A percentile compares a stretch with the other conserved stretches of the same genome.
Evolutionary conservation across 2,113 vertebrate species (phyloP).

Genomic region (Tapirus terrestris): DNA sequence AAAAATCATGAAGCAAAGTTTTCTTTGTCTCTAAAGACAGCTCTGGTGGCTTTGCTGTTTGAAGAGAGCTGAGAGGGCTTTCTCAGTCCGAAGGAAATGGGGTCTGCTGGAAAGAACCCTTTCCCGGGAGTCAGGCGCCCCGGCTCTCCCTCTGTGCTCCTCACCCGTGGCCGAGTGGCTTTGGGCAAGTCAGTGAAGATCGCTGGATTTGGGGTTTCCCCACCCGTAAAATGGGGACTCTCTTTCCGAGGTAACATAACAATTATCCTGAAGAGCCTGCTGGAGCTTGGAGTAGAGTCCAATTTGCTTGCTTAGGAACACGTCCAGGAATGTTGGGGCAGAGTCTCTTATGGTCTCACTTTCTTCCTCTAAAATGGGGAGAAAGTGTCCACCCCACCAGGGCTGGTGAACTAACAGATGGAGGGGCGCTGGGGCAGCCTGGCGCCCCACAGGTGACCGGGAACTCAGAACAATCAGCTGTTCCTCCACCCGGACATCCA

Average conservation of each 20-base stretch:
- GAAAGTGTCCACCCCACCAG: neutral
- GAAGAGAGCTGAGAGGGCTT: neutral
- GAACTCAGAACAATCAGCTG: accelerated
- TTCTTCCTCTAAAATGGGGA: neutral
- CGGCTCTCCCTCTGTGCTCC: neutral
- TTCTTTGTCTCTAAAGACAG: neutral
- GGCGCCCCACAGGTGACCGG: neutral
- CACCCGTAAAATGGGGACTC: neutral
- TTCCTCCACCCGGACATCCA: neutral
- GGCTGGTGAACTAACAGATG: neutral
- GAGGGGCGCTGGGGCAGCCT: neutral
- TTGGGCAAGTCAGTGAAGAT: neutral
- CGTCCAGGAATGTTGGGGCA: neutral
- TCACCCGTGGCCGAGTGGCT: neutral
- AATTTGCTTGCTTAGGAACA: neutral
- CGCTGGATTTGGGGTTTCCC: neutral
- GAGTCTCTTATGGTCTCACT: neutral
- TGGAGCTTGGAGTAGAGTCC: neutral
- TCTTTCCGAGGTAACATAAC: neutral
- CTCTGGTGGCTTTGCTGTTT: neutral
- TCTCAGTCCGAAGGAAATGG: neutral
- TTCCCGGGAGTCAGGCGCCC: neutral
- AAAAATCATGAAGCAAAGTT: neutral
- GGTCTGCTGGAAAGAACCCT: neutral
- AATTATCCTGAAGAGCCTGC: neutral